Base-by-base conservation (phyloP, 2,888 invertebrate species). In the Drosophila anomalata region DNA sequence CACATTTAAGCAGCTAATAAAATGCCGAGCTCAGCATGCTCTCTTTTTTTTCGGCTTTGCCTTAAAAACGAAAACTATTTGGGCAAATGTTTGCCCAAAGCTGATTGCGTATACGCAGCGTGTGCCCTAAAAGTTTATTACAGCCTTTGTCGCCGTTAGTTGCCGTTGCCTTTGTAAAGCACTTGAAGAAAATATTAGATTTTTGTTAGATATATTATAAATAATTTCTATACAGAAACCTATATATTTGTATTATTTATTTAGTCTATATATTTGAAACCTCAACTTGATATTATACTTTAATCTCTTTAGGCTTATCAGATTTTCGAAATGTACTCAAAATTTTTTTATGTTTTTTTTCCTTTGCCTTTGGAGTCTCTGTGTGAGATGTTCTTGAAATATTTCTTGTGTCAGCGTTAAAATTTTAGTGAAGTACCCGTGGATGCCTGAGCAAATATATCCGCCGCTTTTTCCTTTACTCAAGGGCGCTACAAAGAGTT, bases 391-490 rank as follows among this genome's bases (percentile, higher is more conserved):
- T 54, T 52, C 33, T 39, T 83, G 84, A 83, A 82, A 77, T 84
- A 84, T 82, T 83, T 83, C 82, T 83, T 83, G 84, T 83, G 84
- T 83, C 84, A 84, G 82, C 82, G 82, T 78, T 83, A 84, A 83
- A 83, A 79, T 83, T 84, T 78, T 70, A 69, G 66, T 76, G 61
- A 77, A 83, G 81, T 81, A 80, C 75, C 75, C 73, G 77, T 76
- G 67, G 69, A 55, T 78, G 78, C 84, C 84, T 84, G 78, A 63
- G 79, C 84, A 82, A 82, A 84, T 76, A 82, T 73, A 51, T 59
- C 70, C 70, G 54, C 31, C 47, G 68, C 54, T 52, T 41, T 42
- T 54, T 24, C 60, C 53, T 76, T 65, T 77, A 62, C 84, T 76
- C 82, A 61, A 79, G 82, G 81, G 84, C 79, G 84, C 70, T 73